phyloP scores from a whole-genome alignment of 2,888 invertebrate genomes.

The Caenorhabditis uteleia region DNA sequence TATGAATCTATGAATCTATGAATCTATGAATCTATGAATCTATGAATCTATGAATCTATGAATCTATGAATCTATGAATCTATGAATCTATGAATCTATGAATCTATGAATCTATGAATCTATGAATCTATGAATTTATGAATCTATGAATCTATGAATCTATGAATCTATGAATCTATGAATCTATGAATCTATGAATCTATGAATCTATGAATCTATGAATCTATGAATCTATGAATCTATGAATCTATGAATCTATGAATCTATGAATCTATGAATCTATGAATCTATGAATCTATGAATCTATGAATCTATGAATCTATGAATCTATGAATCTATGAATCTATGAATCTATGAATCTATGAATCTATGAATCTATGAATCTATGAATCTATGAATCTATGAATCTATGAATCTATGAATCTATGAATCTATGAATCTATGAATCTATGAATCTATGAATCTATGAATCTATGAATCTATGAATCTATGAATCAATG shows the following conservation, averaged over 20 bases:
- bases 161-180: conserved; percentile 1
- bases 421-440: too few species aligned
- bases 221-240: not conserved
- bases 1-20: not conserved
- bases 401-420: too few species aligned
- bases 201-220: not conserved
- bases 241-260: not conserved
- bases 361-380: not conserved
- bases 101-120: not conserved
- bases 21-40: not conserved
- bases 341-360: not conserved
- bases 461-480: too few species aligned
- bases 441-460: too few species aligned
- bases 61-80: not conserved
- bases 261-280: not conserved
- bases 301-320: not conserved
- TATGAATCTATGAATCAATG: conserved; percentile 3
- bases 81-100: not conserved
- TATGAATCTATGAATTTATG: too few species aligned
- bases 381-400: too few species aligned
- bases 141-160: not conserved
- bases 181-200: not conserved
- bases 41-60: conserved; percentile 1
- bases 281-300: conserved; percentile 1
- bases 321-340: not conserved